Evolutionary conservation across 1,140 invertebrate genomes (phyloP), one percentile per base, ranked within the genome.

Genomic region (Diachasma alloeum): DNA sequence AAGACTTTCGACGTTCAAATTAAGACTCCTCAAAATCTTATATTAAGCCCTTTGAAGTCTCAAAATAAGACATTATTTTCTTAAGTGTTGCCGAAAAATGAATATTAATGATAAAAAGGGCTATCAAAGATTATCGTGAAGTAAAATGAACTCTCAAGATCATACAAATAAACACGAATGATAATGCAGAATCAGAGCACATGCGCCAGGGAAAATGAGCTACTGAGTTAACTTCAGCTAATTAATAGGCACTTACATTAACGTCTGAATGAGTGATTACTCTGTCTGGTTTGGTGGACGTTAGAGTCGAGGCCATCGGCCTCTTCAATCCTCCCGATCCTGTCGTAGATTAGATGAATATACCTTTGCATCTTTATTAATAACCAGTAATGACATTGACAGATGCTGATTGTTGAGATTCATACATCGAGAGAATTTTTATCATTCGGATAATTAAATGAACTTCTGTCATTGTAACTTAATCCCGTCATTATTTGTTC

Each of bases 311-410:
- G 48, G 46, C 56, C 63, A 72, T 73, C 67, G 76, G 76, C 76
- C 76, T 73, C 56, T 67, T 44, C 79, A 78, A 73, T 74, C 79
- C 37, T 36, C 78, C 2, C 78, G 81, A 84, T 82, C 80, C 79
- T 84, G 84, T 83, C 83, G 77, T 74, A 81, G 81, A 85, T 83
- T 79, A 80, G 78, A 82, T 76, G 81, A 77, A 63, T 71, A 74
- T 39, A 56, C 22, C 46, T 77, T 83, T 80, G 82, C 83, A 80
- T 88, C 86, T 86, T 86, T 87, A 87, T 87, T 87, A 87, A 87
- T 87, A 87, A 87, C 84, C 81, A 77, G 69, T 76, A 80, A 85
- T 83, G 86, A 88, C 86, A 75, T 85, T 87, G 87, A 86, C 81
- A 81, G 85, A 87, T 87, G 86, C 81, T 75, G 80, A 81, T 81